Evolutionary conservation across 2,797 vertebrate species (phyloP), one percentile per base, ranked within the genome.

Genomic region (Gallinago solitaria): DNA sequence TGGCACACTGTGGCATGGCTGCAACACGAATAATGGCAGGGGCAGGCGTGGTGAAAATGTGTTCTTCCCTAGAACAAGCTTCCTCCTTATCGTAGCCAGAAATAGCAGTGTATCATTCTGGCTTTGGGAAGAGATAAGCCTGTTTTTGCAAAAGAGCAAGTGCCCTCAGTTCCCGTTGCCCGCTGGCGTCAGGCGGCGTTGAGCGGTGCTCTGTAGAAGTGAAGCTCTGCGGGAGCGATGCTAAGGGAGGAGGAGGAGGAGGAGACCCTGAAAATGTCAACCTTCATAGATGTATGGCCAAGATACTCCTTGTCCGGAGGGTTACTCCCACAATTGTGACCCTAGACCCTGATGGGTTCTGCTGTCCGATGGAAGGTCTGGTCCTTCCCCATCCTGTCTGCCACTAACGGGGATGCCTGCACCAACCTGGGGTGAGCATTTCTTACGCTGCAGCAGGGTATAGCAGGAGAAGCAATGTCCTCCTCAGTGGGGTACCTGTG

Each of bases 311-410:
- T 35, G 30, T 37, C 50, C 73, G 71, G 47, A 43, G 18, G 18
- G 27, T 51, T 50, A 17, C 54, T 64, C 13, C 27, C 37, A 57
- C 24, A 43, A 0, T 6, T 35, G 61, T 45, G 45, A 71, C 8
- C 16, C 18, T 33, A 28, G 28, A 7, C 15, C 0, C 0, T 43
- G 30, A 10, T 16, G n/a, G 53, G 3, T 3, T 77, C n/a, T 70
- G 17, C 25, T 47, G 24, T 47, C 16, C 33, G 12, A 30, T 76
- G 35, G 75, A 54, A 60, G 27, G 71, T 47, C 32, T 75, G 19
- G 5, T 13, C 82, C 60, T 67, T 90, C 30, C 24, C 5, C 37
- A 25, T 33, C 12, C 43, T 35, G 6, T 19, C 57, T 48, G 30
- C 53, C 53, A 4, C 19, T 7, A 41, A 1, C 4, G 43, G n/a